A percentile compares a stretch with the other conserved stretches of the same genome.
These are phyloP conservation scores for Zaprionus lachaisei DNA, from an alignment of 1,140 invertebrate genomes.

Conservation along the genomic window DNA sequence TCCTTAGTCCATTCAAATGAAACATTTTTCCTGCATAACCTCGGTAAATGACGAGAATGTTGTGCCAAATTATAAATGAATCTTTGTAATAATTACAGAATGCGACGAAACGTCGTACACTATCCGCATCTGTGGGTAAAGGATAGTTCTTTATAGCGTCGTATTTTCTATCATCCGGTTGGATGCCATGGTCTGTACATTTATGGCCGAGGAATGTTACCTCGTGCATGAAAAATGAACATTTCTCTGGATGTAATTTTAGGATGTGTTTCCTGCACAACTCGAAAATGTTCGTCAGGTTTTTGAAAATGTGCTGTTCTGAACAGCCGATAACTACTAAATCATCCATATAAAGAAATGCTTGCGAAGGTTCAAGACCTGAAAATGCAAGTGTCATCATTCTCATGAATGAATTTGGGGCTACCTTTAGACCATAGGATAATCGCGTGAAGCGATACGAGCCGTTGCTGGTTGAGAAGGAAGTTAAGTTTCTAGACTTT, in stretches of 20 bases:
- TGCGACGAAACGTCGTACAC: no score
- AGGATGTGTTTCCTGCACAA: slow-evolving; percentile 9
- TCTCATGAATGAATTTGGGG: slow-evolving; percentile 13
- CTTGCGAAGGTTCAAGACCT: neutral
- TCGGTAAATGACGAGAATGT: neutral
- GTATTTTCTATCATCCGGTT: neutral
- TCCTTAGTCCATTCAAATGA: slow-evolving; percentile 17
- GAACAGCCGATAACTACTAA: slow-evolving; percentile 15
- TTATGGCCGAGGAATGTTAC: slow-evolving; percentile 10
- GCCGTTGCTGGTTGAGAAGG: slow-evolving; percentile 1
- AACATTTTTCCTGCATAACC: slow-evolving; percentile 19
- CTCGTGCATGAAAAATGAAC: neutral
- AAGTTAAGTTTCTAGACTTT: slow-evolving; percentile 16
- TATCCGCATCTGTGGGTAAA: neutral
- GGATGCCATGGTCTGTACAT: neutral
- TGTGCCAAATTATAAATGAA: slow-evolving; percentile 7
- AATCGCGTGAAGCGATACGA: slow-evolving; percentile 3
- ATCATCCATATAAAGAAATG: slow-evolving; percentile 9
- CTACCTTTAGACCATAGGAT: slow-evolving; percentile 3
- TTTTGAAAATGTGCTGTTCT: slow-evolving; percentile 13
- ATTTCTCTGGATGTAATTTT: slow-evolving; percentile 4
- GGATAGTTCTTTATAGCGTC: slow-evolving; percentile 12
- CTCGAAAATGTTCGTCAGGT: slow-evolving; percentile 1
- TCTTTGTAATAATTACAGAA: neutral
- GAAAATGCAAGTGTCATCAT: slow-evolving; percentile 22